Percentiles rank a stretch among this genome's conserved stretches.
phyloP scores from a whole-genome alignment of 2,113 vertebrate species.

The Desmodus rotundus region DNA sequence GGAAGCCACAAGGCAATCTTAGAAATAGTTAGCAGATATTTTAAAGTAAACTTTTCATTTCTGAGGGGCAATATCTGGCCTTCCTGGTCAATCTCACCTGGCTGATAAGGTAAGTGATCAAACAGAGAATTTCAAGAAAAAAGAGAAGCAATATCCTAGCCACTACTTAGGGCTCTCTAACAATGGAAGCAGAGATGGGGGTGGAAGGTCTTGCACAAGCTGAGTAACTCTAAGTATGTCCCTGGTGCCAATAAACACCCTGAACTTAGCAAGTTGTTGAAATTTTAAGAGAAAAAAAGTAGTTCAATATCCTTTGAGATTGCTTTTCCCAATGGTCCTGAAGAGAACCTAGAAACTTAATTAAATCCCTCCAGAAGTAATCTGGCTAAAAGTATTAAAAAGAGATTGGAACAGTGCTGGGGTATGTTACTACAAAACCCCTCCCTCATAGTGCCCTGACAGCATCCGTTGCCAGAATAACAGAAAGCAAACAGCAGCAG shows the following conservation, averaged over 20 bases:
- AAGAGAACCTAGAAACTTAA: neutral
- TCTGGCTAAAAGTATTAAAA: neutral
- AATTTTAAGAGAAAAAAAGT: neutral
- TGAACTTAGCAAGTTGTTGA: neutral
- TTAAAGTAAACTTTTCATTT: conserved; percentile 7
- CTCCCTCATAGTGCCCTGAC: neutral
- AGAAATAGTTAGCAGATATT: neutral
- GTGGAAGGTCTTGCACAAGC: neutral
- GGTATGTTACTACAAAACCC: neutral
- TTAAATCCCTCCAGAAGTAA: neutral
- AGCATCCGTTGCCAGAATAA: neutral
- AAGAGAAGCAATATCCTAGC: neutral
- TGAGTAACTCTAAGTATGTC: neutral
- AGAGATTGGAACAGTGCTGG: neutral
- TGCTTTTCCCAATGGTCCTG: neutral
- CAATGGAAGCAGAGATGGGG: neutral
- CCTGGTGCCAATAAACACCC: neutral
- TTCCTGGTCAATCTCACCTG: neutral
- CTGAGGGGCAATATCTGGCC: neutral
- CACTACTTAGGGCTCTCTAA: neutral
- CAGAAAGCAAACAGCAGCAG: conserved; percentile 5
- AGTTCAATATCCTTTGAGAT: neutral
- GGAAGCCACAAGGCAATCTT: neutral
- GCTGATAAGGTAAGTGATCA: neutral
- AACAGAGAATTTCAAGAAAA: neutral